phyloP scores from a whole-genome alignment of 2,888 invertebrate species.

The Lysandra coridon region DNA sequence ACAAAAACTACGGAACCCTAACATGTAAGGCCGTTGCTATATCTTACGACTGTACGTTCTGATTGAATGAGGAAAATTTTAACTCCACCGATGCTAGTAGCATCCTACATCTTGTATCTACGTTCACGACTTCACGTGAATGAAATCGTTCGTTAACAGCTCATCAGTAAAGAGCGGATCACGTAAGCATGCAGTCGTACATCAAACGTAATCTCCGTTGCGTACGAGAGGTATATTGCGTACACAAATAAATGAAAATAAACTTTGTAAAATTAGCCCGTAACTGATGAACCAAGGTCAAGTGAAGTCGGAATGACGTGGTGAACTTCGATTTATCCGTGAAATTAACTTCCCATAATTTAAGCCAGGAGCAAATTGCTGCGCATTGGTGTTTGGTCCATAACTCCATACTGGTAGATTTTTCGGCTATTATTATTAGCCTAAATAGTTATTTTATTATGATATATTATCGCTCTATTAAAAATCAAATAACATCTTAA shows the following conservation, averaged over 20 bases:
- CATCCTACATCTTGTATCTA: neutral
- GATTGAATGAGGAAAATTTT: neutral
- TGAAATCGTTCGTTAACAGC: slow-evolving; percentile 10
- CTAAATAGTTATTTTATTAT: neutral
- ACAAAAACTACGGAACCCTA: neutral
- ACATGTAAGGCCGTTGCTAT: neutral
- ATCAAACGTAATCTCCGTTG: slow-evolving; percentile 25
- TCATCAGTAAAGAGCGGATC: slow-evolving; percentile 15
- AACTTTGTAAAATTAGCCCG: slow-evolving; percentile 40
- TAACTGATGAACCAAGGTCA: slow-evolving; percentile 20
- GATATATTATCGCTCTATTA: too few species aligned
- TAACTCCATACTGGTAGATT: neutral
- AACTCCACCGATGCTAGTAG: neutral
- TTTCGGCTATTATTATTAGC: neutral
- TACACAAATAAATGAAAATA: slow-evolving; percentile 40
- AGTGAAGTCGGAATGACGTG: neutral
- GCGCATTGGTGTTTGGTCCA: neutral
- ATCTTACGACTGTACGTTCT: neutral
- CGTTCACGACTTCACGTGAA: neutral
- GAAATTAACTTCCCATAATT: neutral
- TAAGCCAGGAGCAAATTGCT: neutral
- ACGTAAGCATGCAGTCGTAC: slow-evolving; percentile 27
- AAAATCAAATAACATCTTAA: too few species aligned
- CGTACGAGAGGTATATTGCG: slow-evolving; percentile 32
- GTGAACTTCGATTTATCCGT: neutral